Evolutionary conservation across 2,888 invertebrate species (phyloP).

Genomic region (Aspidapion aeneum): DNA sequence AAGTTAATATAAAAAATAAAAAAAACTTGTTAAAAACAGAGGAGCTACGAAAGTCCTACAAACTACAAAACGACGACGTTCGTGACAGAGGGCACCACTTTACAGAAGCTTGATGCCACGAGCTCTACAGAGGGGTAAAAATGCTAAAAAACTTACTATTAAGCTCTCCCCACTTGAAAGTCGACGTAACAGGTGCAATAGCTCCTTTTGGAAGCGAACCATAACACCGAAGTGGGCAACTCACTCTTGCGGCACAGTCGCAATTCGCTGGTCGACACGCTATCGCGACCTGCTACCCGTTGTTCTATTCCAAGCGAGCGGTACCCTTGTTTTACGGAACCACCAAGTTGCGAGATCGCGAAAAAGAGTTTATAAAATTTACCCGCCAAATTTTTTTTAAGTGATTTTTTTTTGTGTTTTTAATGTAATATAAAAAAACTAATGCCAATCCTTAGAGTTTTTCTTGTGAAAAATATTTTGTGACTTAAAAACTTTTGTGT

Average conservation of each 20-base stretch:
- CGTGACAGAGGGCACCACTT: too few species aligned
- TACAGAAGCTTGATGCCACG: not conserved
- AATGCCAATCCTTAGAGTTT: not conserved
- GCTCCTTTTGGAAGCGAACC: not conserved
- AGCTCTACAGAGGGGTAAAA: not conserved
- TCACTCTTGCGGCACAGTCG: not conserved
- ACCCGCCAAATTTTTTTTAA: not conserved
- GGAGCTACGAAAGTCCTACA: too few species aligned
- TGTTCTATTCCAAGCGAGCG: too few species aligned
- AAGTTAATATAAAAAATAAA: too few species aligned
- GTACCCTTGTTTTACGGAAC: not conserved
- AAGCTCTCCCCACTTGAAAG: not conserved
- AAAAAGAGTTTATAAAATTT: not conserved
- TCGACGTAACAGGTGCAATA: not conserved
- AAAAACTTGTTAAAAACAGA: too few species aligned
- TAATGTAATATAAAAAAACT: too few species aligned
- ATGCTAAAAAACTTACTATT: not conserved
- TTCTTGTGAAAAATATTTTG: too few species aligned
- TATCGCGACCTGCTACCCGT: not conserved
- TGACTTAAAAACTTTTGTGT: too few species aligned
- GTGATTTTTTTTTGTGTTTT: too few species aligned
- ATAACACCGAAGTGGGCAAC: not conserved
- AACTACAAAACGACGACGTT: too few species aligned
- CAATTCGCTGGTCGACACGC: not conserved
- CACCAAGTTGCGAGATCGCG: not conserved